Evolutionary conservation across 2,888 invertebrate species (phyloP).

Genomic region (Pogonocherus hispidulus): DNA sequence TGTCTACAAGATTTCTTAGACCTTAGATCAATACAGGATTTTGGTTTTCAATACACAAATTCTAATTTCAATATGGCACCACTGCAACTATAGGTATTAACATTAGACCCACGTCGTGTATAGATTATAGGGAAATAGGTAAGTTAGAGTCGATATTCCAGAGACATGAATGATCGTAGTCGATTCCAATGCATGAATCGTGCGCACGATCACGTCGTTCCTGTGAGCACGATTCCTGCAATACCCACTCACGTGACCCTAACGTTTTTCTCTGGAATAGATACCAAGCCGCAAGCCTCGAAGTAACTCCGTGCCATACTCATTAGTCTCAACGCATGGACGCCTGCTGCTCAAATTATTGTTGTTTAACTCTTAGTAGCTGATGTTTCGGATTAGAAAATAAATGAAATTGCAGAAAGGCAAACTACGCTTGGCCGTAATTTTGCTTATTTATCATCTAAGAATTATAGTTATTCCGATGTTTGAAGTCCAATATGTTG

Average conservation of each 20-base stretch:
- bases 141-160: slow-evolving; percentile 47
- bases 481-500: slow-evolving; percentile 25
- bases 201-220: slow-evolving; percentile 47
- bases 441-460: slow-evolving; percentile 22
- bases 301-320: slow-evolving; percentile 38
- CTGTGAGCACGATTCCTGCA: slow-evolving; percentile 48
- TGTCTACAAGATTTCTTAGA: no score
- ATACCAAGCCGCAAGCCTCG: slow-evolving; percentile 45
- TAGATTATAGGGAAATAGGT: slow-evolving; percentile 43
- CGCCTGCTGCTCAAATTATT: slow-evolving; percentile 35
- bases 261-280: slow-evolving; percentile 31
- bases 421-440: background rate
- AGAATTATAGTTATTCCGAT: slow-evolving; percentile 11
- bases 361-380: slow-evolving; percentile 34
- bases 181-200: slow-evolving; percentile 48
- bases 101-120: background rate
- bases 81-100: background rate
- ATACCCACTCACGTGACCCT: slow-evolving; percentile 44
- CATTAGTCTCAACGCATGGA: slow-evolving; percentile 44
- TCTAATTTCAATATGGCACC: background rate
- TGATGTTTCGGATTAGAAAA: slow-evolving; percentile 14
- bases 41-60: no score
- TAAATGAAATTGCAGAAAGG: slow-evolving; percentile 14
- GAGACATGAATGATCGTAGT: slow-evolving; percentile 47
- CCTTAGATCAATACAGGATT: no score